A percentile compares a stretch with the other conserved stretches of the same genome.
phyloP scores from a whole-genome alignment of 1,140 invertebrate species.

The Gerris buenoi region DNA sequence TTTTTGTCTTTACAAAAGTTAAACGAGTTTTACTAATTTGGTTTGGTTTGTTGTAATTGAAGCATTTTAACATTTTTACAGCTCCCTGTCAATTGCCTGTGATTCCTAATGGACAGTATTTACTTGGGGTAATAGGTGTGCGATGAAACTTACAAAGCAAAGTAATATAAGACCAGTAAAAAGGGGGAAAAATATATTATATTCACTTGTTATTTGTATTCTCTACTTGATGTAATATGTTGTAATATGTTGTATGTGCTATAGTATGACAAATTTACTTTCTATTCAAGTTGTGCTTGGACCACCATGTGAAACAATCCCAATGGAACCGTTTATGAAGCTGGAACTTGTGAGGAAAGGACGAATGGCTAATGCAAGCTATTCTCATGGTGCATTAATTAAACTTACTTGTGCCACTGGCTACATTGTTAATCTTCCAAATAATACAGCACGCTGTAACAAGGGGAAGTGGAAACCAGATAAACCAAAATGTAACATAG shows the following conservation, averaged over 20 bases:
- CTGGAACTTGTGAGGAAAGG: slow-evolving; percentile 46
- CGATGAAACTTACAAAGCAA: no score
- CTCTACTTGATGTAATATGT: no score
- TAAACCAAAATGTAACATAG: slow-evolving; percentile 54
- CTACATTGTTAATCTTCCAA: slow-evolving; percentile 55
- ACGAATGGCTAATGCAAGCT: slow-evolving; percentile 44
- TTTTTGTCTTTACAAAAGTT: no score
- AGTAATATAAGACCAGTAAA: no score
- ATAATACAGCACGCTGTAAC: slow-evolving; percentile 59
- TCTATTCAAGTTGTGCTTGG: slow-evolving; percentile 13
- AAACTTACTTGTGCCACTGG: slow-evolving; percentile 45
- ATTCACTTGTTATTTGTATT: no score
- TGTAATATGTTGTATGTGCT: no score
- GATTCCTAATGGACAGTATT: slow-evolving; percentile 54
- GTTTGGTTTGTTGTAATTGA: no score
- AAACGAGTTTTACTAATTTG: no score
- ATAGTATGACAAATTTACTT: no score
- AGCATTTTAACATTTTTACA: background rate
- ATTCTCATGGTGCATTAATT: slow-evolving; percentile 23
- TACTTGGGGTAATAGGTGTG: no score
- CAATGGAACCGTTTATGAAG: slow-evolving; percentile 44
- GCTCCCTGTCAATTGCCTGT: slow-evolving; percentile 52
- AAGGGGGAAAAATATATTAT: no score
- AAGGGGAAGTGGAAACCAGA: slow-evolving; percentile 64
- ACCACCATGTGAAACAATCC: slow-evolving; percentile 38